phyloP scores from a whole-genome alignment of 1,140 invertebrate genomes.

The Sitodiplosis mosellana region DNA sequence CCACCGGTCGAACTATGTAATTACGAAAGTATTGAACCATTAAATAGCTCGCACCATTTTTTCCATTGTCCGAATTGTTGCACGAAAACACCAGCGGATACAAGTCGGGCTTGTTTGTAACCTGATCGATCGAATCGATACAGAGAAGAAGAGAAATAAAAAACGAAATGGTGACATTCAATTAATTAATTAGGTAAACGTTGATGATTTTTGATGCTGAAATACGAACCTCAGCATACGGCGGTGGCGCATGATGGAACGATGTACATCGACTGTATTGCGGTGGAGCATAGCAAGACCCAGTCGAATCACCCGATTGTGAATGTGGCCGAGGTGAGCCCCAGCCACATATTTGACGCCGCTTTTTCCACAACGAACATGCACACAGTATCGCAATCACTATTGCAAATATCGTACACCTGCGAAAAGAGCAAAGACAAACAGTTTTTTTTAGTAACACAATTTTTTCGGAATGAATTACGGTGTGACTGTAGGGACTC shows the following conservation, averaged over 20 bases:
- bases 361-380: conserved; percentile 44
- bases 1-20: conserved; percentile 46
- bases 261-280: conserved; percentile 61
- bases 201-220: not conserved
- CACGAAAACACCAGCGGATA: conserved; percentile 67
- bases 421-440: conserved; percentile 26
- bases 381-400: conserved; percentile 39
- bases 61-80: conserved; percentile 34
- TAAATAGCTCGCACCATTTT: conserved; percentile 49
- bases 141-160: not conserved
- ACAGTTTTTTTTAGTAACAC: too few relatives aligned
- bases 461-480: too few relatives aligned
- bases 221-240: conserved; percentile 56
- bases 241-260: conserved; percentile 54
- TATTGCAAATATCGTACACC: conserved; percentile 37
- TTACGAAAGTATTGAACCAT: conserved; percentile 69
- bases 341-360: conserved; percentile 31
- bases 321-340: conserved; percentile 25
- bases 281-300: conserved; percentile 55
- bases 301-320: conserved; percentile 49
- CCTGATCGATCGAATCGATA: conserved; percentile 28
- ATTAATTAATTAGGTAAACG: not conserved
- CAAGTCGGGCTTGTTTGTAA: conserved; percentile 65
- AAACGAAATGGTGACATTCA: not conserved
- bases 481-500: too few relatives aligned